phyloP scores from a whole-genome alignment of 2,113 vertebrate species.

The Channa argus region DNA sequence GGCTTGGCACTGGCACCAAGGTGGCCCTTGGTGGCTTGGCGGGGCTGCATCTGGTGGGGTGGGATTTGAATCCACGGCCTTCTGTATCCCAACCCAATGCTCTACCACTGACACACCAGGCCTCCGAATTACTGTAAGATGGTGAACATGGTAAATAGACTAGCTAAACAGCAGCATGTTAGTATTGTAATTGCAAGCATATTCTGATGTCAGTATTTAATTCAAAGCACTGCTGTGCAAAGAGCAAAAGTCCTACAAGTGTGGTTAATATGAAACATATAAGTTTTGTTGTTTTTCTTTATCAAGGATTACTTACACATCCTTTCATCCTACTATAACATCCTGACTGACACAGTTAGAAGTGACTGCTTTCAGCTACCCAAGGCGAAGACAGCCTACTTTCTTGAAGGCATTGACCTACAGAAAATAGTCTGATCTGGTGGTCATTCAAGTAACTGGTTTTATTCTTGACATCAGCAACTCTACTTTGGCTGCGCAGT shows the following conservation, averaged over 20 bases:
- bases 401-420: constrained; percentile 52
- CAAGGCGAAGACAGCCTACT: constrained; percentile 15
- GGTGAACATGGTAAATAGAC: not conserved
- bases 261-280: not conserved
- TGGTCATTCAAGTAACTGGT: constrained; percentile 55
- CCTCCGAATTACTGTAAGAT: no score
- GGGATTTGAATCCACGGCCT: no score
- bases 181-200: not conserved
- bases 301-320: constrained; percentile 47
- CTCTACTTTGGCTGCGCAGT: constrained; percentile 3
- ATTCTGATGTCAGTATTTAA: no score
- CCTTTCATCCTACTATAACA: constrained; percentile 34
- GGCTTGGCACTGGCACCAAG: no score
- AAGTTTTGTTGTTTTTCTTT: not conserved
- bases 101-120: no score
- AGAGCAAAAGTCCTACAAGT: not conserved
- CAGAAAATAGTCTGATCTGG: constrained; percentile 49
- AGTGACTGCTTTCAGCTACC: constrained; percentile 43
- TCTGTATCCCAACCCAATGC: no score
- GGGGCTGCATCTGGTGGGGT: no score
- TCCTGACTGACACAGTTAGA: constrained; percentile 57
- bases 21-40: no score
- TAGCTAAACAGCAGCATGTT: not conserved
- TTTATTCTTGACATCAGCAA: constrained; percentile 31
- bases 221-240: no score